phyloP scores from a whole-genome alignment of 2,113 vertebrate genomes.

The Cyprinodon brontotheroides region DNA sequence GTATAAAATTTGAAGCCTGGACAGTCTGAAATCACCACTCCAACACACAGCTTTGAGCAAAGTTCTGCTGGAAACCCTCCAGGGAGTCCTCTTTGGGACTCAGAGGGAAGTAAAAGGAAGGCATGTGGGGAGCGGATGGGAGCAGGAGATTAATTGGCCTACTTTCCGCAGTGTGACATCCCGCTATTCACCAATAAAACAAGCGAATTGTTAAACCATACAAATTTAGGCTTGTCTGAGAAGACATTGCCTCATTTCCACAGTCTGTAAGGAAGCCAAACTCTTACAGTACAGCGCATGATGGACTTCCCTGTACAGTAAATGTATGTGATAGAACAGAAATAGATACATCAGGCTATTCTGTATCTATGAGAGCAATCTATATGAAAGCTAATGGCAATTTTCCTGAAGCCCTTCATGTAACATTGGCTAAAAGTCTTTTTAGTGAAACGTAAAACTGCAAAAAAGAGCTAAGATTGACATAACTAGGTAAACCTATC shows the following conservation, averaged over 20 bases:
- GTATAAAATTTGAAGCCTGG: conserved; percentile 14
- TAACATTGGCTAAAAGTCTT: conserved; percentile 25
- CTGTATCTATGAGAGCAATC: conserved; percentile 28
- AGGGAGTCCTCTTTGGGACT: conserved; percentile 28
- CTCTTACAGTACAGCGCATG: conserved; percentile 1
- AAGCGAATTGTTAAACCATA: conserved; percentile 26
- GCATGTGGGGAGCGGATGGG: conserved; percentile 14
- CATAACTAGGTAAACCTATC: conserved; percentile 18
- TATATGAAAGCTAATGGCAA: conserved; percentile 34
- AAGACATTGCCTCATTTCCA: conserved; percentile 10
- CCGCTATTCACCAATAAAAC: conserved; percentile 28
- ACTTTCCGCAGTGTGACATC: conserved; percentile 41
- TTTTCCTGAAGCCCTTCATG: conserved; percentile 24
- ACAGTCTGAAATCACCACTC: conserved; percentile 20
- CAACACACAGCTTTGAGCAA: conserved; percentile 11
- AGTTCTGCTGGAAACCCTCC: conserved; percentile 16
- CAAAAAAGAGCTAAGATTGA: conserved; percentile 22
- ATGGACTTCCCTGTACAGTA: conserved; percentile 10
- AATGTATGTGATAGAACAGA: conserved; percentile 41
- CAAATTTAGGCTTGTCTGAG: conserved; percentile 29
- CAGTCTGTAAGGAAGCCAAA: conserved; percentile 23
- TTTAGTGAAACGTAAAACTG: conserved; percentile 42
- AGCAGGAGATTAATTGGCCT: conserved; percentile 39
- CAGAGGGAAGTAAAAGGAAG: conserved; percentile 24
- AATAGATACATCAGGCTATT: conserved; percentile 36